A percentile compares a stretch with the other conserved stretches of the same genome.
Evolutionary conservation across 1,140 invertebrate genomes (phyloP).

Genomic region (Heliconius himera): DNA sequence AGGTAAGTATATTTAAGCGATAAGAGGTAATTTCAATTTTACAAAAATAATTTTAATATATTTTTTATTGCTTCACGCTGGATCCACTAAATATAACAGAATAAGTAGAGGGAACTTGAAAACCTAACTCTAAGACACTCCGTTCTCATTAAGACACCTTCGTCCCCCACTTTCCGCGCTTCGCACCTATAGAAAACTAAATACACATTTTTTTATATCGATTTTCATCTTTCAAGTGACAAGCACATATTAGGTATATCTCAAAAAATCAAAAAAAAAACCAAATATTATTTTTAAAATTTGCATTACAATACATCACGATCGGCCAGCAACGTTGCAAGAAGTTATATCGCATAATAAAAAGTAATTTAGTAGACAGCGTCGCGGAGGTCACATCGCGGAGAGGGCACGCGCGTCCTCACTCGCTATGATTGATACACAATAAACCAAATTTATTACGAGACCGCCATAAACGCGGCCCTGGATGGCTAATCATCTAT

Average conservation of each 20-base stretch:
- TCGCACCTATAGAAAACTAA: too few species aligned
- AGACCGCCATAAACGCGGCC: constrained; percentile 65
- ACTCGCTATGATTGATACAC: constrained; percentile 66
- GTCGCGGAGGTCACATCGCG: constrained; percentile 45
- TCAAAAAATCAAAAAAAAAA: neutral
- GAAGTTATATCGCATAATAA: constrained; percentile 46
- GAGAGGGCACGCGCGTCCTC: constrained; percentile 40
- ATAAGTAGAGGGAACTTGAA: too few species aligned
- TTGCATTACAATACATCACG: constrained; percentile 16
- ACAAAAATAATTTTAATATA: too few species aligned
- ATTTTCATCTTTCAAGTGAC: too few species aligned
- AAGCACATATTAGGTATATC: neutral
- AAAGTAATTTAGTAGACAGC: constrained; percentile 49
- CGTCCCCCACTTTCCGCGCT: too few species aligned
- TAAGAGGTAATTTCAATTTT: too few species aligned
- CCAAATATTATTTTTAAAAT: neutral
- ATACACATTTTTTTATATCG: neutral
- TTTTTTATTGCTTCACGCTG: too few species aligned
- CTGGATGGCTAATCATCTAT: constrained; percentile 73
- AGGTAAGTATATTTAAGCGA: neutral
- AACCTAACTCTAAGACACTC: too few species aligned
- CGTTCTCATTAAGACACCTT: too few species aligned
- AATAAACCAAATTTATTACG: constrained; percentile 75
- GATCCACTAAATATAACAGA: too few species aligned
- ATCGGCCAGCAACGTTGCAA: constrained; percentile 29